Evolutionary conservation across 2,797 vertebrate genomes (phyloP).

Genomic region (Typhlichthys subterraneus): DNA sequence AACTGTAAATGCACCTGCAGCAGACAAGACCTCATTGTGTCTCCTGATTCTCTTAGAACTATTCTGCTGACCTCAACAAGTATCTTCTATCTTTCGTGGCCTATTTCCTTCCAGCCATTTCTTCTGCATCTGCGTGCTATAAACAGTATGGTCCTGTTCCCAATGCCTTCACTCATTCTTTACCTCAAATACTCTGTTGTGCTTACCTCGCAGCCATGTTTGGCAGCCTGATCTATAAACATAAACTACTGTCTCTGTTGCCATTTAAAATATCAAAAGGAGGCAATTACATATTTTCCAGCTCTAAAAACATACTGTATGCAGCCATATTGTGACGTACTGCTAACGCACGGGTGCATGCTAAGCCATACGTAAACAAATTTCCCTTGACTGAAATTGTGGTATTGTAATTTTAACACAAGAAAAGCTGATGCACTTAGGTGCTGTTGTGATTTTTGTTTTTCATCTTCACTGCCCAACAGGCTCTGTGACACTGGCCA

Average conservation of each 20-base stretch:
- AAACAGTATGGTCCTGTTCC: conserved; percentile 11
- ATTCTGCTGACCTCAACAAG: conserved; percentile 10
- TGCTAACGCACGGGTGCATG: no score
- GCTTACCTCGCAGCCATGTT: conserved; percentile 20
- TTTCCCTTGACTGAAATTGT: no score
- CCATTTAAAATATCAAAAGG: no score
- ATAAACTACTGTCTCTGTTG: conserved; percentile 11
- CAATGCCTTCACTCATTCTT: conserved; percentile 9
- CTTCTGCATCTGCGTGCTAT: conserved; percentile 16
- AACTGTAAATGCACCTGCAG: conserved; percentile 18
- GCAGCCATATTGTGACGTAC: no score
- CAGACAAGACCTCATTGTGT: conserved; percentile 16
- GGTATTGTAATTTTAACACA: no score
- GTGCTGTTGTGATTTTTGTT: no score
- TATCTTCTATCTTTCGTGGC: conserved; percentile 20
- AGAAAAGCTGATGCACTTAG: no score
- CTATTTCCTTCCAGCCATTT: conserved; percentile 30
- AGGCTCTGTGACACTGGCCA: no score
- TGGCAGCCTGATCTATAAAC: conserved; percentile 14
- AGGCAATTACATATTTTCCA: no score
- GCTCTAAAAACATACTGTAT: no score
- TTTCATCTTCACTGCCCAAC: no score
- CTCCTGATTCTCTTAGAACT: conserved; percentile 27
- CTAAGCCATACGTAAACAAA: no score
- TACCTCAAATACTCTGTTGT: conserved; percentile 18